phyloP scores from a whole-genome alignment of 2,113 vertebrate species.

The Entelurus aequoreus region DNA sequence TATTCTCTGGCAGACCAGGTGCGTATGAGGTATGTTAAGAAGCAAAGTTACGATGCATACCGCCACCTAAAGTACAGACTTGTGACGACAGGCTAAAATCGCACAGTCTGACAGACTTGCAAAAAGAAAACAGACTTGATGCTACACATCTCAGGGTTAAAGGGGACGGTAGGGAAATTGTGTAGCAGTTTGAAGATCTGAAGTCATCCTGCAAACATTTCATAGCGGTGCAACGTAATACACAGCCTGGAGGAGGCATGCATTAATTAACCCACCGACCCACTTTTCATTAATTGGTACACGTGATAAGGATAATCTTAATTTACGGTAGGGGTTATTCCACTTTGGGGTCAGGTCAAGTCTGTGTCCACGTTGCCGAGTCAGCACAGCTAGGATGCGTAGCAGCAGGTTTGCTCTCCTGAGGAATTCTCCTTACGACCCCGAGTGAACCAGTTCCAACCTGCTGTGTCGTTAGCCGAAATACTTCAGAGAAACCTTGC shows the following conservation, averaged over 20 bases:
- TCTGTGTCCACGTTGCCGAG: neutral
- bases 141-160: slow-evolving; percentile 23
- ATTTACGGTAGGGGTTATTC: too few relatives aligned
- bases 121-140: slow-evolving; percentile 41
- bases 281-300: too few relatives aligned
- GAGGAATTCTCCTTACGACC: slow-evolving; percentile 52
- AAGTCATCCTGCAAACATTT: slow-evolving; percentile 63
- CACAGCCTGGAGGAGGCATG: neutral
- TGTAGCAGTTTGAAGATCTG: slow-evolving; percentile 25
- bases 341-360: slow-evolving; percentile 20
- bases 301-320: neutral
- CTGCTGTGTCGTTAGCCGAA: slow-evolving; percentile 49
- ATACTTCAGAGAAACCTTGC: slow-evolving; percentile 28
- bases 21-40: too few relatives aligned
- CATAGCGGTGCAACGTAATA: slow-evolving; percentile 4
- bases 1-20: too few relatives aligned
- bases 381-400: slow-evolving; percentile 27
- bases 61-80: slow-evolving; percentile 14
- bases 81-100: too few relatives aligned
- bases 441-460: slow-evolving; percentile 65
- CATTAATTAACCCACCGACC: neutral
- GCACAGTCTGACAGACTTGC: neutral
- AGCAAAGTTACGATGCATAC: slow-evolving; percentile 14
- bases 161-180: slow-evolving; percentile 1
- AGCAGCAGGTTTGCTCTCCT: slow-evolving; percentile 41